A percentile compares a stretch with the other conserved stretches of the same genome.
phyloP scores from a whole-genome alignment of 92 coral and sea anemone species.

The Hydrozoanthus gracilis region DNA sequence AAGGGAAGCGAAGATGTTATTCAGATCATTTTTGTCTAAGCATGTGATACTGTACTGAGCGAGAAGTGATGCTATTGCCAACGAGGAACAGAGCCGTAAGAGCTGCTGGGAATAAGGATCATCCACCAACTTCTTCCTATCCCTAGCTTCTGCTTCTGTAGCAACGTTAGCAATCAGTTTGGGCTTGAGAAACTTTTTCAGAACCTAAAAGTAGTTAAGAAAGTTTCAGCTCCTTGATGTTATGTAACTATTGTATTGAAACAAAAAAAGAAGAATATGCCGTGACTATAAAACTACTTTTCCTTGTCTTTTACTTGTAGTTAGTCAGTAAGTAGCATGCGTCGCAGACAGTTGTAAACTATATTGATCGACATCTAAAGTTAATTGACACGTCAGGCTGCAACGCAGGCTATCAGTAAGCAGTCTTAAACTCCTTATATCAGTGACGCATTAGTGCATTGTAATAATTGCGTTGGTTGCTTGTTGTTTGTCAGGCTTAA shows the following conservation, averaged over 20 bases:
- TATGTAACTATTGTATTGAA: not conserved
- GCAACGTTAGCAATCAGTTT: not conserved
- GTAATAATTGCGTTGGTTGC: too few relatives aligned
- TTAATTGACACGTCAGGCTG: too few relatives aligned
- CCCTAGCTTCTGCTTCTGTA: slow-evolving; percentile 21
- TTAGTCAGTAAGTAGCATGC: too few relatives aligned
- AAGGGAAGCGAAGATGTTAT: slow-evolving; percentile 5
- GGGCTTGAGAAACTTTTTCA: slow-evolving; percentile 27
- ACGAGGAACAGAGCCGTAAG: slow-evolving; percentile 1
- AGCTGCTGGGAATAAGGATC: slow-evolving; percentile 14
- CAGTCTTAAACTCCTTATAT: too few relatives aligned
- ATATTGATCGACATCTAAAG: too few relatives aligned
- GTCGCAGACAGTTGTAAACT: too few relatives aligned
- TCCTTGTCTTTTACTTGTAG: too few relatives aligned
- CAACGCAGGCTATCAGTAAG: too few relatives aligned
- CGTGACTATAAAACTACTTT: too few relatives aligned
- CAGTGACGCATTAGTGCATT: too few relatives aligned
- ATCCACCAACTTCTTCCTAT: slow-evolving; percentile 3
- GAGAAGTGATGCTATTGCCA: slow-evolving; percentile 35
- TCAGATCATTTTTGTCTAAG: slow-evolving; percentile 27
- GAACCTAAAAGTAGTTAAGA: not conserved
- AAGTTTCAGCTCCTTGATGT: not conserved
- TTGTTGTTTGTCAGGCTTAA: too few relatives aligned
- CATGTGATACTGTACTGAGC: not conserved
- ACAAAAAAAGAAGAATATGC: too few relatives aligned